Conservation (phyloP, 2,113 vertebrate genomes). For the Natator depressus region DNA sequence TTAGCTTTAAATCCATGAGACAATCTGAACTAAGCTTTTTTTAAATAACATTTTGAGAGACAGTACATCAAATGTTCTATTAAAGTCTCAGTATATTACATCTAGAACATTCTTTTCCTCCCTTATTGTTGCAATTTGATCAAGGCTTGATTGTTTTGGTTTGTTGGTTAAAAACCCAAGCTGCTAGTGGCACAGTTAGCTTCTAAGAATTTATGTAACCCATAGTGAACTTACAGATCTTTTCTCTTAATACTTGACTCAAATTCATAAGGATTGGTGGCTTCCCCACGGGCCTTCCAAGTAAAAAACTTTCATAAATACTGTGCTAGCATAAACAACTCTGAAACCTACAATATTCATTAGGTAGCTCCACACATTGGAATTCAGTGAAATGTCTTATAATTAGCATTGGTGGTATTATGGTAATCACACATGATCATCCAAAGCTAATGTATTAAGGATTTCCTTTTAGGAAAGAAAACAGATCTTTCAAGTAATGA, state of each 20-base stretch:
- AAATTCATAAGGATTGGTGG: not conserved
- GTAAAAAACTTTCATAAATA: not conserved
- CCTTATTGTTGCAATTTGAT: slow-evolving; percentile 1
- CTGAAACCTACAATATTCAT: not conserved
- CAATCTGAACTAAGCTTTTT: not conserved
- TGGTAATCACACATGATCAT: not conserved
- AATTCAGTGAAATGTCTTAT: not conserved
- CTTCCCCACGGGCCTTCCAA: not conserved
- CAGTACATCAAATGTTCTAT: not conserved
- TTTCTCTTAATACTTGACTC: not conserved
- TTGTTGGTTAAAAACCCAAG: not conserved
- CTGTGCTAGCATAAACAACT: not conserved
- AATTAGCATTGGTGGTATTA: not conserved
- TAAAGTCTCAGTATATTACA: slow-evolving; percentile 5
- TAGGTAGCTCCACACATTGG: not conserved
- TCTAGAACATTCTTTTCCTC: not conserved
- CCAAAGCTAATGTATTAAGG: accelerated
- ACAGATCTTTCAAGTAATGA: not conserved
- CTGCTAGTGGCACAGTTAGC: not conserved
- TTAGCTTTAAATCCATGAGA: not conserved
- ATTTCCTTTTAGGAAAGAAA: not conserved
- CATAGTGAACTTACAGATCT: not conserved
- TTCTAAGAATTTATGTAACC: not conserved
- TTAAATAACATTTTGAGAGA: slow-evolving; percentile 2
- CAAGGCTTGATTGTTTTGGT: not conserved